These are phyloP conservation scores for Dasyurus viverrinus DNA, from an alignment of 2,113 vertebrate species.

Conservation along the genomic window DNA sequence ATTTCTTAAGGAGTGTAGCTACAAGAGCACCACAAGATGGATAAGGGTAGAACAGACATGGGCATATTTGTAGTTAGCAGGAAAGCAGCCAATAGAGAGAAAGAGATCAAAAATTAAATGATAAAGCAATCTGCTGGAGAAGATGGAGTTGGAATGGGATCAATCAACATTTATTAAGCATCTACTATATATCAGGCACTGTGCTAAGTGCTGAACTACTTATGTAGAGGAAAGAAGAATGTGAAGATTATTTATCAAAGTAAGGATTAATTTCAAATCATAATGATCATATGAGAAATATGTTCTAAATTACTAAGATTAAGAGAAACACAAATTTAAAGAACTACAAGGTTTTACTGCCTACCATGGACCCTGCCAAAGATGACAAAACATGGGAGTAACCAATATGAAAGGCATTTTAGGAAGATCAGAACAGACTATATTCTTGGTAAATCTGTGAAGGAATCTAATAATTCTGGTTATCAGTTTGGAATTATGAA, in stretches of 20 bases:
- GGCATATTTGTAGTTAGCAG: background rate
- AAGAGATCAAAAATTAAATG: background rate
- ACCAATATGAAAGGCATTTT: background rate
- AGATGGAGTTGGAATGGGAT: background rate
- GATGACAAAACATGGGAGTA: background rate
- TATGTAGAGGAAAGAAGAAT: background rate
- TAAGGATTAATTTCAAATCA: background rate
- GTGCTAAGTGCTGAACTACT: background rate
- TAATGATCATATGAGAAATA: background rate
- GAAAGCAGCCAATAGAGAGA: background rate
- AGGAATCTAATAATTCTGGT: background rate
- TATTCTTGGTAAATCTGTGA: background rate
- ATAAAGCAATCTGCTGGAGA: background rate
- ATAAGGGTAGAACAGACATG: background rate
- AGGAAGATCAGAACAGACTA: background rate
- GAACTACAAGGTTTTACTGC: background rate
- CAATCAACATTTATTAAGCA: background rate
- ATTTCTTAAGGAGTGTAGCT: background rate
- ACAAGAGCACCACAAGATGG: background rate
- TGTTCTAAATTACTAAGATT: background rate
- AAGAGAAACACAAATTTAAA: background rate
- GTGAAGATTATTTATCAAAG: background rate
- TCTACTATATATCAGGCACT: background rate
- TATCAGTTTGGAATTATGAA: background rate
- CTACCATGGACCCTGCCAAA: background rate